phyloP scores from a whole-genome alignment of 1,140 invertebrate species.

The Elymnias hypermnestra region DNA sequence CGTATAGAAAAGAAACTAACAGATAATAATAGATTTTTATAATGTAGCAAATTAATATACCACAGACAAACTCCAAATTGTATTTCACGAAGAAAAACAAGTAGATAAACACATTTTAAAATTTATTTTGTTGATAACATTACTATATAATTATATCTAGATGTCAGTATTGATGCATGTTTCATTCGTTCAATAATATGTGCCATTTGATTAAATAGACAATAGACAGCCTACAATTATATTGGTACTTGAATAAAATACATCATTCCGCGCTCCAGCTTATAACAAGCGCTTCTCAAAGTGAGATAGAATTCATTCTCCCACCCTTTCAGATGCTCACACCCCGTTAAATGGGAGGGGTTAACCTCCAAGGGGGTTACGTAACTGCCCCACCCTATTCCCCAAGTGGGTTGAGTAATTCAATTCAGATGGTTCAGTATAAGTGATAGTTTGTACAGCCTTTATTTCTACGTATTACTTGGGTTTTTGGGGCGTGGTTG shows the following conservation, averaged over 20 bases:
- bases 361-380: neutral
- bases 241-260: constrained; percentile 8
- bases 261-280: constrained; percentile 10
- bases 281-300: constrained; percentile 14
- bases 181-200: too few species aligned
- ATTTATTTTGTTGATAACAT: too few species aligned
- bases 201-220: too few species aligned
- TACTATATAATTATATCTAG: too few species aligned
- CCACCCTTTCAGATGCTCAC: neutral
- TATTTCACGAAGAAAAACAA: too few species aligned
- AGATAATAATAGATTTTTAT: too few species aligned
- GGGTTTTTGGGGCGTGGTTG: too few species aligned
- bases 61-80: too few species aligned
- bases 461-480: constrained; percentile 2
- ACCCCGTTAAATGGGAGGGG: neutral
- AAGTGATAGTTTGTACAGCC: neutral
- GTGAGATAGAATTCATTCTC: constrained; percentile 7
- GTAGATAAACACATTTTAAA: too few species aligned
- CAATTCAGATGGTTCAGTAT: neutral
- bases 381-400: neutral
- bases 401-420: neutral
- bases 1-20: too few species aligned
- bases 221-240: constrained; percentile 5
- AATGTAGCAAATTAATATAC: too few species aligned
- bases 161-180: too few species aligned